These are phyloP conservation scores for Eulemur coronatus DNA, from an alignment of 2,797 vertebrate species.

Conservation along the genomic window DNA sequence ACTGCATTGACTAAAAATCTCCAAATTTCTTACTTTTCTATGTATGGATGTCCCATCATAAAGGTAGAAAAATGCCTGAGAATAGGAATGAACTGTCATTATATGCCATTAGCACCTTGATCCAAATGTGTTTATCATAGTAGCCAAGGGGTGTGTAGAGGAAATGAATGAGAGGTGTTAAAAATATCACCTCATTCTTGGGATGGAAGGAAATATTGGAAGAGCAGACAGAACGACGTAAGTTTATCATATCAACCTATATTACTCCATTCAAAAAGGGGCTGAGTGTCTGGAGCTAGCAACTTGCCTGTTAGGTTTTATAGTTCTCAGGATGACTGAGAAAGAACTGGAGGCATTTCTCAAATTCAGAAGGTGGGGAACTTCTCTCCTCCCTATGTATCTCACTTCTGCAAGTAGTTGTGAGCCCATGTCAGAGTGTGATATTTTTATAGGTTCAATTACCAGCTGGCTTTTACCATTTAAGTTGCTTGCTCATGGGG, in stretches of 20 bases:
- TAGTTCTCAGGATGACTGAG: neutral
- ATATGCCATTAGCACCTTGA: constrained; percentile 40
- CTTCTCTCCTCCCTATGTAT: neutral
- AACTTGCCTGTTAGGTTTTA: neutral
- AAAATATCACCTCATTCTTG: neutral
- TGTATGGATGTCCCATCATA: neutral
- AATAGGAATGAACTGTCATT: constrained; percentile 46
- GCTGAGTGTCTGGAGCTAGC: neutral
- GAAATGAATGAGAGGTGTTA: constrained; percentile 3
- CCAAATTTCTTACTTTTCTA: neutral
- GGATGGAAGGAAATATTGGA: neutral
- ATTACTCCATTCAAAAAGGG: neutral
- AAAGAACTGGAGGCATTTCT: constrained; percentile 23
- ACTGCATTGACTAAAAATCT: neutral
- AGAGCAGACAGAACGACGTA: neutral
- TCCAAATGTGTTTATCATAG: constrained; percentile 35
- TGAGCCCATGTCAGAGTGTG: constrained; percentile 7
- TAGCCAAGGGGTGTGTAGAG: neutral
- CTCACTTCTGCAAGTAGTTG: neutral
- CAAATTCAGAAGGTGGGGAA: neutral
- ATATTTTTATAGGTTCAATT: neutral
- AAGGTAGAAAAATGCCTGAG: neutral
- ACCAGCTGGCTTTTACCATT: neutral
- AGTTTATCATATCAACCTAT: neutral
- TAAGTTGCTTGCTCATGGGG: neutral